phyloP scores from a whole-genome alignment of 1,140 invertebrate species.

The Penaeus chinensis region DNA sequence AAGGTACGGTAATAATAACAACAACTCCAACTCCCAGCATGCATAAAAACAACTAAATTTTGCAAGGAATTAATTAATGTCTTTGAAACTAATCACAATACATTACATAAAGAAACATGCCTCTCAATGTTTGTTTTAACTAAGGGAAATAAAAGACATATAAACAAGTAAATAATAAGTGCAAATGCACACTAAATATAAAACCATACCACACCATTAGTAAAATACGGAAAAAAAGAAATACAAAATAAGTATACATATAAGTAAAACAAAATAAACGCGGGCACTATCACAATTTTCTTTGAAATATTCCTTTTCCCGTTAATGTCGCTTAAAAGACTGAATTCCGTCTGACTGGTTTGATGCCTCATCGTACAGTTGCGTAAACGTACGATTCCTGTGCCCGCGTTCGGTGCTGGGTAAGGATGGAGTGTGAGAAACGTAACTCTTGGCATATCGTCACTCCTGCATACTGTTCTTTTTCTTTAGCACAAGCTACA shows the following conservation, averaged over 20 bases:
- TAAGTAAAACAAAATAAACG: constrained; percentile 32
- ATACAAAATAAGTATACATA: constrained; percentile 18
- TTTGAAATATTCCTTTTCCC: too few relatives aligned
- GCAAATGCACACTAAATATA: constrained; percentile 15
- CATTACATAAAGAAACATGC: not conserved
- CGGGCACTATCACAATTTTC: constrained; percentile 22
- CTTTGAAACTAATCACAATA: too few relatives aligned
- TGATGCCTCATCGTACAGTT: too few relatives aligned
- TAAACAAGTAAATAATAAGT: constrained; percentile 13
- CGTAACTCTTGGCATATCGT: constrained; percentile 18
- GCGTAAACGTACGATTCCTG: not conserved
- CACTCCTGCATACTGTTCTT: too few relatives aligned
- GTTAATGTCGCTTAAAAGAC: too few relatives aligned
- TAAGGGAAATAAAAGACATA: not conserved
- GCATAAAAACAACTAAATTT: too few relatives aligned
- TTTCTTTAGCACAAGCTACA: too few relatives aligned
- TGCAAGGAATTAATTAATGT: too few relatives aligned
- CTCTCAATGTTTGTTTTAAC: not conserved
- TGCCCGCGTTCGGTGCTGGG: constrained; percentile 40
- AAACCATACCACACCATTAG: constrained; percentile 13
- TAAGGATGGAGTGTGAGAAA: constrained; percentile 31
- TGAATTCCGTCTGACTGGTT: too few relatives aligned
- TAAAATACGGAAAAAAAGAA: constrained; percentile 14
- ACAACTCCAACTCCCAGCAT: too few relatives aligned
- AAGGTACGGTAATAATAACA: too few relatives aligned